Base-by-base conservation (phyloP, 2,797 vertebrate genomes). In the Ctenosaura bakeri region DNA sequence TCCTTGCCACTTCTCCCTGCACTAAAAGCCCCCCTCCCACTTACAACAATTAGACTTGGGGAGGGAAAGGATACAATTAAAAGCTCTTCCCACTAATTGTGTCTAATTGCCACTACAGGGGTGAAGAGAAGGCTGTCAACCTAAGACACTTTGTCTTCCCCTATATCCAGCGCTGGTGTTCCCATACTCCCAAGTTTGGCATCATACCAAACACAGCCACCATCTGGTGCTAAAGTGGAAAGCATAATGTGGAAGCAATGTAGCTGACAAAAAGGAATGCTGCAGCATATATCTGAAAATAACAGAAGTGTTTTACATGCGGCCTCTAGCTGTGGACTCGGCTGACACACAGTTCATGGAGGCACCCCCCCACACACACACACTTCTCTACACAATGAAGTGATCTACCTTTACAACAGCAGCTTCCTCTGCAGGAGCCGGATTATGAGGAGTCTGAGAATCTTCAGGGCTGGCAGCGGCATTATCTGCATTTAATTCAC, bases 391-490 rank as follows among this genome's bases (percentile, higher is more conserved):
- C 83, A 56, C 78, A 87, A 90, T 64, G 86, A 91, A 91, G 89
- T 91, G 82, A 82, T 0, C 74, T 96, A 98, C 98, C 97, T 97
- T 97, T 90, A 97, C 88, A 94, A 94, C 59, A 64, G 95, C 93
- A 87, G 86, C 89, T 66, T 95, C 96, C 83, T 94, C 96, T 35
- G 86, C 0, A 81, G 93, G 88, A 86, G 86, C 89, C 52, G 90
- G 79, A 69, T 81, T 80, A 50, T 59, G 78, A 14, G 91, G 92
- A 94, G 87, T 91, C 89, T 89, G 90, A 87, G 94, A 86, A 42
- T 96, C 95, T 93, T 96, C 93, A 1, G 90, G 89, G 82, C 90
- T 62, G 20, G 90, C 71, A 81, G 83, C 38, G 78, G 86, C 10
- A 3, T 52, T 91, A 73, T 95, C 94, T 87, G 97, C 96, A 84